A percentile compares a stretch with the other conserved stretches of the same genome.
These are phyloP conservation scores for Ectemnius lituratus DNA, from an alignment of 2,888 invertebrate species.

Conservation along the genomic window DNA sequence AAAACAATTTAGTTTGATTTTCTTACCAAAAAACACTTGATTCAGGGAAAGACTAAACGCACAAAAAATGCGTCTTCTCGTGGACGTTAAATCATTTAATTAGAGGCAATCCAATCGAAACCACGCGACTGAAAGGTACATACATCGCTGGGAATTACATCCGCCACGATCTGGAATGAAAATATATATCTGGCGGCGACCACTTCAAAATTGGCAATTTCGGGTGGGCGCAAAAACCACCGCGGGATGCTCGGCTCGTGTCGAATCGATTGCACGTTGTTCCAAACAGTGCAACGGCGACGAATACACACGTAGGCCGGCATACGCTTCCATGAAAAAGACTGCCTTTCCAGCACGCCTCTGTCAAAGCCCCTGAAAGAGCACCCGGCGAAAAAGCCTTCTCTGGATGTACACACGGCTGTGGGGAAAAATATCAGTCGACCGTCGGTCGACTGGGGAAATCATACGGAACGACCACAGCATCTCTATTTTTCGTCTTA, in stretches of 20 bases:
- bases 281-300: slow-evolving; percentile 11
- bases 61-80: background rate
- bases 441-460: too few species aligned
- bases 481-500: too few species aligned
- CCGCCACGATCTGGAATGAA: slow-evolving; percentile 1
- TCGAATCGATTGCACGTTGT: slow-evolving; percentile 40
- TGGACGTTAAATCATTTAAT: slow-evolving; percentile 24
- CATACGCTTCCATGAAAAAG: slow-evolving; percentile 27
- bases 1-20: background rate
- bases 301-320: slow-evolving; percentile 42
- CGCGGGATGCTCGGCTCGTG: slow-evolving; percentile 16
- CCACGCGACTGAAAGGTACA: slow-evolving; percentile 24
- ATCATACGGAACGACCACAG: too few species aligned
- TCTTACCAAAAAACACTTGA: background rate
- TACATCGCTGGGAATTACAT: slow-evolving; percentile 2
- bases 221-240: slow-evolving; percentile 31
- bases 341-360: slow-evolving; percentile 19
- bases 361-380: slow-evolving; percentile 27
- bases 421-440: too few species aligned
- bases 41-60: background rate
- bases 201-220: slow-evolving; percentile 39
- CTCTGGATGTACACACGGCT: too few species aligned
- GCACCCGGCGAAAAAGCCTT: slow-evolving; percentile 23
- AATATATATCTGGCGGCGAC: slow-evolving; percentile 25
- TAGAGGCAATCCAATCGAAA: slow-evolving; percentile 47